A percentile compares a stretch with the other conserved stretches of the same genome.
Evolutionary conservation across 37 sponge, comb jelly and placozoan species (phyloP).

Genomic region (Eunapius fragilis): DNA sequence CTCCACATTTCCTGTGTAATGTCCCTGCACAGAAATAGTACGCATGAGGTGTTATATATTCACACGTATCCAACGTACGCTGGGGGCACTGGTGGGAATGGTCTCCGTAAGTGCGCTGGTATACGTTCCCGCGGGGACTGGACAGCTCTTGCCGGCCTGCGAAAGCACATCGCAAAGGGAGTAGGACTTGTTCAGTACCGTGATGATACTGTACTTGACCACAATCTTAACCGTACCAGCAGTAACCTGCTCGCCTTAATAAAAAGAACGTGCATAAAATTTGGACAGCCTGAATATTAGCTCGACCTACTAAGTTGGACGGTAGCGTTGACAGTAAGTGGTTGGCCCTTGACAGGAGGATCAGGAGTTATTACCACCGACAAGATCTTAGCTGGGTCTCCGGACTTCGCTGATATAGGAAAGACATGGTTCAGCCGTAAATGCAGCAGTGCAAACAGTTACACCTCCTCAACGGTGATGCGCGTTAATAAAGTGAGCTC

Average conservation of each 20-base stretch:
- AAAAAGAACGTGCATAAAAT: neutral
- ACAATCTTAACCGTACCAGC: constrained; percentile 21
- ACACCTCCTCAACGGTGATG: neutral
- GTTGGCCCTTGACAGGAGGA: constrained; percentile 53
- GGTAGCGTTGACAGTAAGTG: constrained; percentile 21
- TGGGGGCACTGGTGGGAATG: neutral
- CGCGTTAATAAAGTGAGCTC: too few species aligned
- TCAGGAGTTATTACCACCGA: constrained; percentile 54
- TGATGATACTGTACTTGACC: constrained; percentile 18
- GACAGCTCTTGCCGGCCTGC: constrained; percentile 16
- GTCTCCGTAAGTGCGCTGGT: neutral
- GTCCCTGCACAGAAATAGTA: constrained; percentile 22
- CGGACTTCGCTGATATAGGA: constrained; percentile 18
- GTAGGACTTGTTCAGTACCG: constrained; percentile 1
- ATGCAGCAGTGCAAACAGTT: neutral
- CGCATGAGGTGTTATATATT: too few species aligned
- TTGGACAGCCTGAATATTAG: neutral
- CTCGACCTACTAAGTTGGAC: constrained; percentile 34
- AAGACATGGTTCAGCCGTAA: neutral
- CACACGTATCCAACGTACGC: neutral
- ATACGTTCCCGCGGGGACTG: constrained; percentile 1
- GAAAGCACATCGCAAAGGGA: constrained; percentile 17
- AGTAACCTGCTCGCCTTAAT: constrained; percentile 40
- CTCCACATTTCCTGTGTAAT: constrained; percentile 35
- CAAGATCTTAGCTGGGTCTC: constrained; percentile 31